phyloP scores from a whole-genome alignment of 1,140 invertebrate species.

The Euwallacea similis region DNA sequence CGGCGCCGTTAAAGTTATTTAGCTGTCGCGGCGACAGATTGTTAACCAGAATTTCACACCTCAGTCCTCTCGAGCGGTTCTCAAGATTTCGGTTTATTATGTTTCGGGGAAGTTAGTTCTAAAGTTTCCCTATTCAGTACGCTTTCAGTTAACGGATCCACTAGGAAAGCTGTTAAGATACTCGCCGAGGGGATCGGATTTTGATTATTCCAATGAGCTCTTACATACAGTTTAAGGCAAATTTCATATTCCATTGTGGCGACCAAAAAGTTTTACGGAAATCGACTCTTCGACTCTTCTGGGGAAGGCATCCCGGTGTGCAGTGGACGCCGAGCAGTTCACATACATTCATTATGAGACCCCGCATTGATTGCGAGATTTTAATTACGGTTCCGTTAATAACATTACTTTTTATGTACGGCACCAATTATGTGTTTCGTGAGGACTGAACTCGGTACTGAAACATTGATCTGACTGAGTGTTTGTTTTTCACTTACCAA shows the following conservation, averaged over 20 bases:
- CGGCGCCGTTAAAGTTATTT: slow-evolving; percentile 17
- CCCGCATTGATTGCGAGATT: neutral
- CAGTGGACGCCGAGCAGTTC: neutral
- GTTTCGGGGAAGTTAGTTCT: slow-evolving; percentile 14
- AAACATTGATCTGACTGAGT: too few species aligned
- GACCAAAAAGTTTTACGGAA: neutral
- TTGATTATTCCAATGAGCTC: slow-evolving; percentile 9
- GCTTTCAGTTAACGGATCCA: slow-evolving; percentile 3
- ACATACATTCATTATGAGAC: neutral
- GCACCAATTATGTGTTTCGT: too few species aligned
- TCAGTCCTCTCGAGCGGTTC: slow-evolving; percentile 17
- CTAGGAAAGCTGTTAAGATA: slow-evolving; percentile 8
- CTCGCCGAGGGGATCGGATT: slow-evolving; percentile 2
- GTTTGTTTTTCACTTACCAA: too few species aligned
- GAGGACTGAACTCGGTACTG: too few species aligned
- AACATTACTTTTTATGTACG: slow-evolving; percentile 5
- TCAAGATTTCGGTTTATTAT: slow-evolving; percentile 23
- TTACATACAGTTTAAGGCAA: neutral
- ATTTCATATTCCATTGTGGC: neutral
- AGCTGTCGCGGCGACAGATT: slow-evolving; percentile 20
- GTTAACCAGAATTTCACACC: slow-evolving; percentile 23
- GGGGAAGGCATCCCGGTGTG: neutral
- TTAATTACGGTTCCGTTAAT: slow-evolving; percentile 15
- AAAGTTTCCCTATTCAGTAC: slow-evolving; percentile 1
- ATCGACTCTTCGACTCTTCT: neutral